phyloP scores from a whole-genome alignment of 2,113 vertebrate genomes.

The Poeciliopsis turrubarensis region DNA sequence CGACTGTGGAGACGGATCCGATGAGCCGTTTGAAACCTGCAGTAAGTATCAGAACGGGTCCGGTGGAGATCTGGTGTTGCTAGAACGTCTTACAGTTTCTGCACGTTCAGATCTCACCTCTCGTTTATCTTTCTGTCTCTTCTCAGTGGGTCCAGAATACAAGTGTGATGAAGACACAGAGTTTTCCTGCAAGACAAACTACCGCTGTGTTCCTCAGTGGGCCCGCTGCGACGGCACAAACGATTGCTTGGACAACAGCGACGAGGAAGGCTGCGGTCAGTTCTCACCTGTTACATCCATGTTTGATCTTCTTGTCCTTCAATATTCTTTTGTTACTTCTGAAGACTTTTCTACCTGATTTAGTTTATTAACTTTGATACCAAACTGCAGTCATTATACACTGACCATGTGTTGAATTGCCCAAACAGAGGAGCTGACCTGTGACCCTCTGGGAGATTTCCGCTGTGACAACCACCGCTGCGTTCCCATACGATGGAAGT shows the following conservation, averaged over 20 bases:
- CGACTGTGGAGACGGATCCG: constrained; percentile 74
- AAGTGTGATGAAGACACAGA: constrained; percentile 74
- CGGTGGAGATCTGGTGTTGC: too few species aligned
- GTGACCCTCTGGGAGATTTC: constrained; percentile 77
- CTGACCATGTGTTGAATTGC: constrained; percentile 1
- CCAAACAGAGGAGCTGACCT: constrained; percentile 71
- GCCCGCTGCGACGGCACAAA: constrained; percentile 74
- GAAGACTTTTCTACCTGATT: background rate
- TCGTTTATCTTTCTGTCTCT: constrained; percentile 12
- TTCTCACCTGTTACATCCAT: background rate
- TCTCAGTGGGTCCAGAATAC: constrained; percentile 70
- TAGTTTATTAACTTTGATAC: background rate
- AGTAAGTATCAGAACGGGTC: constrained; percentile 56
- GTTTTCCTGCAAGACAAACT: constrained; percentile 79
- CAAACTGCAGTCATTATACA: background rate
- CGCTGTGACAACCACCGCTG: constrained; percentile 78
- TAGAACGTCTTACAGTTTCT: background rate
- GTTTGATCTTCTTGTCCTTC: background rate
- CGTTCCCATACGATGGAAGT: constrained; percentile 76
- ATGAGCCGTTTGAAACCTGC: constrained; percentile 71
- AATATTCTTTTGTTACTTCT: background rate
- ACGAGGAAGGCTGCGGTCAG: constrained; percentile 77
- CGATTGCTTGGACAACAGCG: constrained; percentile 78
- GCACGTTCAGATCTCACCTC: constrained; percentile 1
- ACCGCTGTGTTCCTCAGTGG: constrained; percentile 77